Evolutionary conservation across 2,113 vertebrate genomes (phyloP).

Genomic region (Polypterus bichir): DNA sequence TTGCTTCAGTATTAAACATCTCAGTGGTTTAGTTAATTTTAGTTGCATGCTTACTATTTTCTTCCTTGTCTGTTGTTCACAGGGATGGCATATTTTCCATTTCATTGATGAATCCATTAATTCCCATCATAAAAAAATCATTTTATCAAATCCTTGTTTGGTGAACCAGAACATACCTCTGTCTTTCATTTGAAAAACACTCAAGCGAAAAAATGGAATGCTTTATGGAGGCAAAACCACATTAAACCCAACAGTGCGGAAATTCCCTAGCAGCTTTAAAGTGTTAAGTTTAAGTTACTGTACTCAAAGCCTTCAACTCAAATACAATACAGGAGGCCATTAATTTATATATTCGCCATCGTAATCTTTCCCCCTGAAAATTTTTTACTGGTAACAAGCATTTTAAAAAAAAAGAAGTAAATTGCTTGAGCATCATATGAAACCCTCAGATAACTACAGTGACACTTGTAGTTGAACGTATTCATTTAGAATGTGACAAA

Average conservation of each 20-base stretch:
- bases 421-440: too few species aligned
- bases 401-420: too few species aligned
- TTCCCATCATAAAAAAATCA: neutral
- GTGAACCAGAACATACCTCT: neutral
- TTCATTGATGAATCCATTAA: neutral
- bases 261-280: neutral
- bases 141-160: neutral
- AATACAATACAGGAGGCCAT: too few species aligned
- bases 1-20: neutral
- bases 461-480: too few species aligned
- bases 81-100: neutral
- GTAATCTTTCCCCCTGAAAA: too few species aligned
- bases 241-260: neutral
- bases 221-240: neutral
- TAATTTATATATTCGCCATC: too few species aligned
- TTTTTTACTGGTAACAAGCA: too few species aligned
- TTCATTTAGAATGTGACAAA: too few species aligned
- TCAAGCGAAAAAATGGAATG: neutral
- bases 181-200: neutral
- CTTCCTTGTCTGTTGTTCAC: neutral
- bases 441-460: too few species aligned
- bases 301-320: too few species aligned
- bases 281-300: too few species aligned
- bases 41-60: neutral
- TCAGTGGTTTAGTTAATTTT: neutral